Percentiles rank a stretch among this genome's conserved stretches.
These are phyloP conservation scores for Temnothorax ravouxi DNA, from an alignment of 2,888 invertebrate genomes.

Conservation along the genomic window DNA sequence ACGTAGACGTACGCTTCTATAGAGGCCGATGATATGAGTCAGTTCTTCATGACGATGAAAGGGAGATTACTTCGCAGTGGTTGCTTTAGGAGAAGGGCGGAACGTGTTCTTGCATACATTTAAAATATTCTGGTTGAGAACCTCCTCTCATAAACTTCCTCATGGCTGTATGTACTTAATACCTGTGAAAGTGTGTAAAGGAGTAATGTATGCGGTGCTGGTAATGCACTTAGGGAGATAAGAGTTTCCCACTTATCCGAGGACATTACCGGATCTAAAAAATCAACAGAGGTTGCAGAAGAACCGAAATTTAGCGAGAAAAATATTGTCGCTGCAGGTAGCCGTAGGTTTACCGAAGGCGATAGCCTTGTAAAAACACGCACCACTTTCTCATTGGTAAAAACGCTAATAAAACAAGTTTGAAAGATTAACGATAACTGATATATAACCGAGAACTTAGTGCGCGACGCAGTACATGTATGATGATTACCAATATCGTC, in stretches of 20 bases:
- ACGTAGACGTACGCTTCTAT: constrained; percentile 60
- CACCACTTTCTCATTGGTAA: not conserved
- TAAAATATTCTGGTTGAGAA: constrained; percentile 79
- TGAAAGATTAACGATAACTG: constrained; percentile 3
- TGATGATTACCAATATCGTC: not conserved
- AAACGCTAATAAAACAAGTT: not conserved
- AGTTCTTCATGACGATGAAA: constrained; percentile 76
- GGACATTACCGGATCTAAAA: constrained; percentile 70
- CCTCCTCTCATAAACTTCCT: constrained; percentile 73
- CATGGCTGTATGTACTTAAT: constrained; percentile 76
- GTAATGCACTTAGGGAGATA: constrained; percentile 81
- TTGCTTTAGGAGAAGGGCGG: constrained; percentile 77
- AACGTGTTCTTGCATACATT: constrained; percentile 84
- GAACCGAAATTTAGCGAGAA: constrained; percentile 61
- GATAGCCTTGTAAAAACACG: not conserved
- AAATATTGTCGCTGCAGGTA: constrained; percentile 29
- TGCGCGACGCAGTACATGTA: not conserved
- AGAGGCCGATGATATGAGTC: constrained; percentile 70
- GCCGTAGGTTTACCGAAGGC: constrained; percentile 10
- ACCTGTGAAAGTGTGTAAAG: constrained; percentile 69
- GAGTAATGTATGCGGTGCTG: constrained; percentile 77
- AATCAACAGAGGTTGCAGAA: constrained; percentile 71
- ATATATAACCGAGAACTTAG: not conserved
- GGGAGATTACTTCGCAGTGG: constrained; percentile 79
- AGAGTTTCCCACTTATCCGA: constrained; percentile 74